Conservation (phyloP, 2,113 vertebrate genomes). For the Ginglymostoma cirratum region DNA sequence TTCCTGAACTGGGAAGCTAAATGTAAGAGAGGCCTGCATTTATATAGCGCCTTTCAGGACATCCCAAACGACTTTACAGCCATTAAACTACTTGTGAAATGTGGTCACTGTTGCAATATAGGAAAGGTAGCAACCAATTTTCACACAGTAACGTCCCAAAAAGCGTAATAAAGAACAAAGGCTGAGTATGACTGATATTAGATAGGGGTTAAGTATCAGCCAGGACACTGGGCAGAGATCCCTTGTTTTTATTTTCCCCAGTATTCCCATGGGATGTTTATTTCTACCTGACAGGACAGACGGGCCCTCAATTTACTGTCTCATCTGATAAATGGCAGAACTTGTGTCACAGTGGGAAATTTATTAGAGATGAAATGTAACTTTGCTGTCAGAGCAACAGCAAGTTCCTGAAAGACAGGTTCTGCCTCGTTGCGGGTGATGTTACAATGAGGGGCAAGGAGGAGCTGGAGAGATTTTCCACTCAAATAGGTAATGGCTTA, state of each 20-base stretch:
- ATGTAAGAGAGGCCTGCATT: background rate
- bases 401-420: background rate
- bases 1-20: background rate
- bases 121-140: background rate
- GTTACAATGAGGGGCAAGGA: background rate
- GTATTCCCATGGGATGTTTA: background rate
- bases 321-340: background rate
- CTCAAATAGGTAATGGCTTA: background rate
- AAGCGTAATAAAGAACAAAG: background rate
- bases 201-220: background rate
- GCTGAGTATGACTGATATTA: background rate
- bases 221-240: background rate
- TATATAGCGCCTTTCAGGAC: background rate
- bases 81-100: background rate
- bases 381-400: background rate
- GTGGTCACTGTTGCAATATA: background rate
- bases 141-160: background rate
- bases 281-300: background rate
- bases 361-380: background rate
- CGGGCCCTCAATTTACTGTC: background rate
- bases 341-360: background rate
- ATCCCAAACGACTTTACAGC: background rate
- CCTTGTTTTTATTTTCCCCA: background rate
- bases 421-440: background rate
- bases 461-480: background rate